Evolutionary conservation across 2,113 vertebrate genomes (phyloP), one percentile per base, ranked within the genome.

Genomic region (Lasiurus borealis): DNA sequence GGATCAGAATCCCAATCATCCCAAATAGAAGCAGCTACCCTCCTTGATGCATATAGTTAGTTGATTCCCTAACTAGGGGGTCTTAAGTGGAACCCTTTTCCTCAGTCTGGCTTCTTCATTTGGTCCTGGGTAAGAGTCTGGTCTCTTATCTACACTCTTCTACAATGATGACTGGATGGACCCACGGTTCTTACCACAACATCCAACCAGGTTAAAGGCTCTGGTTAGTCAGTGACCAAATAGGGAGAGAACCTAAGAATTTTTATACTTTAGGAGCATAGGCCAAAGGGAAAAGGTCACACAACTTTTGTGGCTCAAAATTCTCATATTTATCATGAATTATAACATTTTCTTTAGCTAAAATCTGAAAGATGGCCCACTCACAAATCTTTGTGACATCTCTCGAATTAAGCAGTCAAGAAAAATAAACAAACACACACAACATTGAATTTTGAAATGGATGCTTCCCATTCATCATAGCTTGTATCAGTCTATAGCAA

Each of bases 131-230:
- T 11, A 59, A 25, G 23, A 7, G 6, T 12, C 15, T 16, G 8
- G 14, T 4, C 54, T 83, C 52, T 46, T 29, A 31, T 8, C n/a
- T 21, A 69, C 1, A 3, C 31, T 62, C 23, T 87, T 48, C 34
- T 15, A 2, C 9, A 9, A 13, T 9, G 15, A 10, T 66, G 57
- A 52, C 54, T 62, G 44, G n/a, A n/a, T 2, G 16, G 19, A 10
- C 34, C 78, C n/a, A 9, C 0, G 0, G 13, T 62, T 27, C 40
- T 57, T 15, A 46, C 2, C 0, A 5, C 6, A 54, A 34, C 2
- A 29, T 69, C 21, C 36, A 16, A 19, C 73, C 21, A 13, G 14
- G 12, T 34, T 0, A 13, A 15, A 62, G 13, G 29, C 50, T 64
- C n/a, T n/a, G 11, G 2, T 9, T n/a, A 18, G n/a, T 7, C n/a